These are phyloP conservation scores for Lypha dubia DNA, from an alignment of 2,888 invertebrate genomes.

Conservation along the genomic window DNA sequence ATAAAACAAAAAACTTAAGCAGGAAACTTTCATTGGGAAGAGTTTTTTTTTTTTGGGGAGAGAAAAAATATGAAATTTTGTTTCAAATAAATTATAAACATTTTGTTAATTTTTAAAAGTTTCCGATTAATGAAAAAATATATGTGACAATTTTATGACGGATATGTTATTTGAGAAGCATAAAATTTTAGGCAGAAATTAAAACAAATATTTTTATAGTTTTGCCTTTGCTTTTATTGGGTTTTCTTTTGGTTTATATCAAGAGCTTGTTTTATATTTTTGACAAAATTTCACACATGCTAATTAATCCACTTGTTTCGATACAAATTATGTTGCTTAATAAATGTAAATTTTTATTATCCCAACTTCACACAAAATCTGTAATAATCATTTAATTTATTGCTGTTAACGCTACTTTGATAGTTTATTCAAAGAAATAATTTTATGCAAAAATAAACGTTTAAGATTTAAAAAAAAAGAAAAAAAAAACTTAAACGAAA, in stretches of 20 bases:
- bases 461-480: background rate
- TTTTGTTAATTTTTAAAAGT: too few relatives aligned
- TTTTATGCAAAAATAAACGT: background rate
- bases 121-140: too few relatives aligned
- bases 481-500: background rate
- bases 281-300: background rate
- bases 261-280: background rate
- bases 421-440: background rate
- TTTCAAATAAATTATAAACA: too few relatives aligned
- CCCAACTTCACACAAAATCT: background rate
- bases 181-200: too few relatives aligned
- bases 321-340: background rate
- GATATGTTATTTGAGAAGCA: too few relatives aligned
- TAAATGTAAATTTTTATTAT: conserved; percentile 11
- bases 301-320: background rate
- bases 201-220: too few relatives aligned
- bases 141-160: too few relatives aligned
- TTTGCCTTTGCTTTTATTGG: too few relatives aligned
- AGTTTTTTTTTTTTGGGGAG: background rate
- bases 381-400: background rate
- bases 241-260: background rate
- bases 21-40: conserved; percentile 2
- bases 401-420: background rate
- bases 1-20: conserved; percentile 28
- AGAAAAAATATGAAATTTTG: background rate